Conservation (phyloP, 2,797 vertebrate genomes). For the Thunnus albacares region DNA sequence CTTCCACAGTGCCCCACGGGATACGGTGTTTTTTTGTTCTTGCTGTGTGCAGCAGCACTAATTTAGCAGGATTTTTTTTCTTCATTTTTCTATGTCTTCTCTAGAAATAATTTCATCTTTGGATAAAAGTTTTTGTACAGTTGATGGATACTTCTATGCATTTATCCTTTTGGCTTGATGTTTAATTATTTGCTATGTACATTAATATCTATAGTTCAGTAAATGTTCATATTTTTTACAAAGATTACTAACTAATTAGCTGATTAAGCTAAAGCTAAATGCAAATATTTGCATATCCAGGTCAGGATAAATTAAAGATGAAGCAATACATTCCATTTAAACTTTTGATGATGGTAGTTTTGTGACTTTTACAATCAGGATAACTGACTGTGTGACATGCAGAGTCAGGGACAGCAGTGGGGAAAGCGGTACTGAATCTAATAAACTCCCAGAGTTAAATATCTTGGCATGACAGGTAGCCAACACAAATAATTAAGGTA, state of each 20-base stretch:
- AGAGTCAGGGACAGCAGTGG: slow-evolving; percentile 20
- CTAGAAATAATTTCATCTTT: slow-evolving; percentile 35
- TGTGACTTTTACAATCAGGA: slow-evolving; percentile 5
- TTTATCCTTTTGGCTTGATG: slow-evolving; percentile 23
- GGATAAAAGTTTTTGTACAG: slow-evolving; percentile 9
- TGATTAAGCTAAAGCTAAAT: background rate
- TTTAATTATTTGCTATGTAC: background rate
- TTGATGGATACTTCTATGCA: slow-evolving; percentile 36
- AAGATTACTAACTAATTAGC: background rate
- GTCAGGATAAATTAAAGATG: background rate
- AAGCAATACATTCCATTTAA: background rate
- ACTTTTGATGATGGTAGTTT: background rate
- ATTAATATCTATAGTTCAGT: background rate
- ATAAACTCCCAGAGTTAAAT: slow-evolving; percentile 47
- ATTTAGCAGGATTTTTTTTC: slow-evolving; percentile 55
- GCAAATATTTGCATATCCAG: background rate
- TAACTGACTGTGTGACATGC: background rate
- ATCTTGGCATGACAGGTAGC: slow-evolving; percentile 59
- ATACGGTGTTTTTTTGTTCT: slow-evolving; percentile 70
- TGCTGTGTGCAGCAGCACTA: slow-evolving; percentile 49
- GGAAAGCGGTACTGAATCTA: slow-evolving; percentile 3
- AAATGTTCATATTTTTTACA: background rate
- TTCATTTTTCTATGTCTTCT: slow-evolving; percentile 38
- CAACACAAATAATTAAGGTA: slow-evolving; percentile 62
- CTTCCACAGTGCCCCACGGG: slow-evolving; percentile 61